Percentiles rank a stretch among this genome's conserved stretches.
These are phyloP conservation scores for Oenanthe oenanthe DNA, from an alignment of 2,113 vertebrate genomes.

Conservation along the genomic window DNA sequence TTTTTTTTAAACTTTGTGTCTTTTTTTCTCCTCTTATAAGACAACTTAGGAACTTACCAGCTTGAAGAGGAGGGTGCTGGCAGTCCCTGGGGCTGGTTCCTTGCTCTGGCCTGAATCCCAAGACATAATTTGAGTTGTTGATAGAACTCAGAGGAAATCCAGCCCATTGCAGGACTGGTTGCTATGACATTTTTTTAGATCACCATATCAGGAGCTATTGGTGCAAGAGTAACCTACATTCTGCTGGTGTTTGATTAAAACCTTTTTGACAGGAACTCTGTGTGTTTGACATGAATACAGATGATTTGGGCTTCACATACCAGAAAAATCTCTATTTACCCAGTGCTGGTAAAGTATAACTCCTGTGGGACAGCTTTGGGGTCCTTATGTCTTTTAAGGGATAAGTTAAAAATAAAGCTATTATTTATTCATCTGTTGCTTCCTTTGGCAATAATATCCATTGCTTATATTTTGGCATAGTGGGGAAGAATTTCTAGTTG, in stretches of 20 bases:
- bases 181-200: slow-evolving; percentile 36
- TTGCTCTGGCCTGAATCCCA: neutral
- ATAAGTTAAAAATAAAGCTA: slow-evolving; percentile 16
- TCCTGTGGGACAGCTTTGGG: neutral
- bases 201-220: neutral
- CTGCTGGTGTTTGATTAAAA: slow-evolving; percentile 3
- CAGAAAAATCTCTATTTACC: neutral
- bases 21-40: neutral
- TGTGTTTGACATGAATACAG: slow-evolving; percentile 31
- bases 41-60: neutral
- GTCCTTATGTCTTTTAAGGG: neutral
- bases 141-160: neutral
- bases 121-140: neutral
- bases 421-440: neutral
- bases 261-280: slow-evolving; percentile 6
- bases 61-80: neutral
- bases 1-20: neutral
- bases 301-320: neutral
- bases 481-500: neutral
- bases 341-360: neutral
- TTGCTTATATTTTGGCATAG: neutral
- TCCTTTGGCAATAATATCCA: neutral
- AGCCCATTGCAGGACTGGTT: neutral
- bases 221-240: slow-evolving; percentile 8
- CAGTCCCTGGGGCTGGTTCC: neutral